Percentiles rank a stretch among this genome's conserved stretches.
phyloP scores from a whole-genome alignment of 2,797 vertebrate genomes.

The Amniataba percoides region DNA sequence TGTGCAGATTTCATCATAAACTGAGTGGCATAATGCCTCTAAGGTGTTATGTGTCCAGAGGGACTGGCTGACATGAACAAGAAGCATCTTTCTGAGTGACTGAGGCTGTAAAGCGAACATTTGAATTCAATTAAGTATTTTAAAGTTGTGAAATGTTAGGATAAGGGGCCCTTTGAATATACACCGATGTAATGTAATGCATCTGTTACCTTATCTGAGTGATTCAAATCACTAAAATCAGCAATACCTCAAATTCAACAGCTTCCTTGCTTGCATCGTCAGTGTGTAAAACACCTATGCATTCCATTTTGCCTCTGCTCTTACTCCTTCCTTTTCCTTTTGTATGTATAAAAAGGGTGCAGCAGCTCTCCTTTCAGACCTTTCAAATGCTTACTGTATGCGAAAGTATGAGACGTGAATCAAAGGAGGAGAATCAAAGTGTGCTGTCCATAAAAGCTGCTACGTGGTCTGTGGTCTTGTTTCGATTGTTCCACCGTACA shows the following conservation, averaged over 20 bases:
- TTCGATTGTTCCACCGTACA: constrained; percentile 45
- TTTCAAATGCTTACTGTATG: constrained; percentile 49
- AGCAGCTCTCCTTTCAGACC: constrained; percentile 29
- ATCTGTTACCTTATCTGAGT: too few species aligned
- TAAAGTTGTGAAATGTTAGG: neutral
- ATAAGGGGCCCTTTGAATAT: too few species aligned
- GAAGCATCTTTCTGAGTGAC: too few species aligned
- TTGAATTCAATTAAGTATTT: neutral
- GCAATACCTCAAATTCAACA: neutral
- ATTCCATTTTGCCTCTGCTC: constrained; percentile 18
- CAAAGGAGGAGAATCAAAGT: constrained; percentile 51
- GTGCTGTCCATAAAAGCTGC: constrained; percentile 39
- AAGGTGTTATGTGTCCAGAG: neutral
- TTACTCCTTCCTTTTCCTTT: neutral
- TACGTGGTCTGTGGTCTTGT: constrained; percentile 37
- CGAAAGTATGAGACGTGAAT: constrained; percentile 26
- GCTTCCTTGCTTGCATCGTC: neutral
- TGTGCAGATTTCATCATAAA: neutral
- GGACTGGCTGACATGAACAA: neutral
- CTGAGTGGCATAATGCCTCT: too few species aligned
- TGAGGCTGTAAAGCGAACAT: neutral
- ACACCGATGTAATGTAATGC: too few species aligned
- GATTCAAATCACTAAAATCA: neutral
- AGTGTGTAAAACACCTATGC: constrained; percentile 8
- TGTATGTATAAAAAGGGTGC: constrained; percentile 25